phyloP scores from a whole-genome alignment of 1,140 invertebrate species.

The Fragariocoptes setiger region DNA sequence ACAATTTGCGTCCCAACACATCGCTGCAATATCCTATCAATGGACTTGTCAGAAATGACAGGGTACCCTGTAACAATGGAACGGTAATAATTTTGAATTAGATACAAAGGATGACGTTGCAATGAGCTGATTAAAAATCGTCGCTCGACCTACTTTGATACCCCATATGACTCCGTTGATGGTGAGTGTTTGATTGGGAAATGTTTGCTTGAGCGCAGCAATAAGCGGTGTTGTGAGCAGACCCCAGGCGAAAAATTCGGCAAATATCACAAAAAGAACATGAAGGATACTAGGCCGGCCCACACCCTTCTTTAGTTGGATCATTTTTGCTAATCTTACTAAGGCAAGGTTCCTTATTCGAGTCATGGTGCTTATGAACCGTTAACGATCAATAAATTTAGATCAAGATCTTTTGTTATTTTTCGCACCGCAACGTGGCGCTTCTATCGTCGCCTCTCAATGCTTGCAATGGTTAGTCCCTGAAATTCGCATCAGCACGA shows the following conservation, averaged over 20 bases:
- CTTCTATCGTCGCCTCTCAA: too few species aligned
- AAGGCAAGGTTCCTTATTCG: too few species aligned
- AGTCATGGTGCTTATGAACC: too few species aligned
- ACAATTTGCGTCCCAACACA: constrained; percentile 90
- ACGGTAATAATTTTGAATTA: neutral
- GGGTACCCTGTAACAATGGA: constrained; percentile 36
- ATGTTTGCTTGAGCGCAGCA: constrained; percentile 76
- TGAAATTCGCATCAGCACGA: too few species aligned
- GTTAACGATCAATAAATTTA: too few species aligned
- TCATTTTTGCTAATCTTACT: neutral
- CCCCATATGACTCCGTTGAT: constrained; percentile 99
- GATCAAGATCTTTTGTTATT: too few species aligned
- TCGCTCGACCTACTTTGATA: constrained; percentile 30
- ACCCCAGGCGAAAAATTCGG: constrained; percentile 99
- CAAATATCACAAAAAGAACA: constrained; percentile 89
- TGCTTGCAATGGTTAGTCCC: too few species aligned
- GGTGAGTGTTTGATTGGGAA: constrained; percentile 91
- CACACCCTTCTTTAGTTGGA: constrained; percentile 26
- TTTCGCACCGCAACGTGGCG: too few species aligned
- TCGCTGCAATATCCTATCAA: constrained; percentile 85
- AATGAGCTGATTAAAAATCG: constrained; percentile 3
- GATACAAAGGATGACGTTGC: constrained; percentile 6
- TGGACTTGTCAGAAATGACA: constrained; percentile 86
- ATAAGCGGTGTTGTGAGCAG: constrained; percentile 91
- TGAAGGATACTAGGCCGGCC: constrained; percentile 83